Evolutionary conservation across 2,113 vertebrate species (phyloP), one percentile per base, ranked within the genome.

Genomic region (Microtus richardsoni): DNA sequence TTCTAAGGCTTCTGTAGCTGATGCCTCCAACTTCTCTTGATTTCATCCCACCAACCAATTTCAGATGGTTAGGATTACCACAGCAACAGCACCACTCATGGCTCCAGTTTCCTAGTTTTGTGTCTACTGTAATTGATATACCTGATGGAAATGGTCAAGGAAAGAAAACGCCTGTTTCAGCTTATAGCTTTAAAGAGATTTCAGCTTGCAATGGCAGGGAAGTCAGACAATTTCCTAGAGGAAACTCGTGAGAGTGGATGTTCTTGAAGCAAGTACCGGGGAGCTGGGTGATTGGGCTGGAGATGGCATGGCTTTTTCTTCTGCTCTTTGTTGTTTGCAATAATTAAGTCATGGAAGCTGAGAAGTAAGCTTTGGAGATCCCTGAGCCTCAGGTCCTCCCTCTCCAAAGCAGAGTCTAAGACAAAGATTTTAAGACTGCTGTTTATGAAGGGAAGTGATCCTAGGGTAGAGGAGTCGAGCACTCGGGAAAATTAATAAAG

Each of bases 291-390:
- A 21, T 33, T 9, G 30, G 41, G 41, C 64, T 86, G 64, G 84
- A 86, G 88, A 87, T 74, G 64, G 74, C 68, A 93, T 41, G 19
- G 3, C 3, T 54, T 90, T 17, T 70, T 93, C 52, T 26, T 26
- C 30, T 89, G n/a, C 77, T 54, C 52, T 84, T 75, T 36, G 26
- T 52, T 41, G 33, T 70, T 89, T 22, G 79, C 47, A 62, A 73
- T 73, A 66, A 33, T 88, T 87, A n/a, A n/a, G 24, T 73, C 47
- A 84, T 96, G 62, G 89, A 39, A 93, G 83, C 8, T 68, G 28
- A 96, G 71, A 86, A 78, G 33, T 16, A 77, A 36, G 88, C 10
- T 41, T 80, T 91, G 52, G 16, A 17, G 39, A 77, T 62, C 77
- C 5, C 44, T 36, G 54, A 93, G 30, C 24, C 17, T 13, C 58